Evolutionary conservation across 2,797 vertebrate genomes (phyloP), one percentile per base, ranked within the genome.

Genomic region (Bufotes viridis): DNA sequence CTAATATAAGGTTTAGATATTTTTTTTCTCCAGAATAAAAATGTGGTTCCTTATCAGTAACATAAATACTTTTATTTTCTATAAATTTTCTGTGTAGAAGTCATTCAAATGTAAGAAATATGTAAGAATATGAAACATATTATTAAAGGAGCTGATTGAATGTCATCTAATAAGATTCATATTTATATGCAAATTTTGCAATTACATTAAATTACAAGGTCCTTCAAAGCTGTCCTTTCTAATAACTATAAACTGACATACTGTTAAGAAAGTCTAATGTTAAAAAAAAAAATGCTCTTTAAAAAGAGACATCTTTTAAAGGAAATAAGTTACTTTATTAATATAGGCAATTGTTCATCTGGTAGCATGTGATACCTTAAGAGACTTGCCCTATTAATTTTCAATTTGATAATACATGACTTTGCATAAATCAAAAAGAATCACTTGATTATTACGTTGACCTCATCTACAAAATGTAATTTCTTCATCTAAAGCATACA

Each of bases 391-490:
- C 87, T 93, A 92, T 89, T 86, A 93, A 93, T 89, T 93, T 93
- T 95, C 92, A 94, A 94, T 93, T 95, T 91, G 90, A 92, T 95
- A 94, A 94, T 93, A 90, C 93, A 93, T 95, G 94, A 93, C 92
- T 94, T 82, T 92, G 94, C 92, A 94, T 95, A 91, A 93, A 95
- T 94, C 87, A 92, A 85, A 93, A 90, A 90, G 85, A 93, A 93
- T 93, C 90, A 91, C 92, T 91, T 90, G 87, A 91, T 93, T 93
- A 92, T 81, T 90, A 90, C 82, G 79, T 91, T 94, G 92, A 94
- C 91, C 85, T 91, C 87, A 90, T 92, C 89, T 90, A 88, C 88
- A 92, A 94, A 93, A 93, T 91, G 90, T 90, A 93, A 93, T 92
- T 91, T 93, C 90, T 87, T 76, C 69, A 90, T 92, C 91, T 93